phyloP scores from a whole-genome alignment of 2,888 invertebrate genomes.

The Rhamphomyia laevipes region DNA sequence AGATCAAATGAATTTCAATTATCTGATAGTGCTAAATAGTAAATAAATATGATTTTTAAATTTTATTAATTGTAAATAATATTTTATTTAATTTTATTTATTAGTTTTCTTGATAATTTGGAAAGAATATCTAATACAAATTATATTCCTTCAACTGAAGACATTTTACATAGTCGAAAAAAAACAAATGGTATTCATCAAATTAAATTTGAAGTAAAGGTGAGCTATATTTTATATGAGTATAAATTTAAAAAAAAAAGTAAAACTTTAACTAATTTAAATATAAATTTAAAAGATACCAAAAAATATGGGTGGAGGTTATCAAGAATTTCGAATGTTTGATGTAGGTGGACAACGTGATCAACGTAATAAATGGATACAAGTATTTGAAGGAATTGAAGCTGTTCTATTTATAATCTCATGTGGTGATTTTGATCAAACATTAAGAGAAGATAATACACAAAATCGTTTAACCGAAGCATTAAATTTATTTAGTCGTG shows the following conservation, averaged over 20 bases:
- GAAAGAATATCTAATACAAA: constrained; percentile 48
- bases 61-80: neutral
- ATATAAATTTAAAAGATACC: constrained; percentile 39
- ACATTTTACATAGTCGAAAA: constrained; percentile 64
- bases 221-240: constrained; percentile 14
- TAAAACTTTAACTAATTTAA: neutral
- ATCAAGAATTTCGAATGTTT: constrained; percentile 66
- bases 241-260: neutral
- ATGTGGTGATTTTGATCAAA: constrained; percentile 69
- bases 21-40: constrained; percentile 75
- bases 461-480: constrained; percentile 65
- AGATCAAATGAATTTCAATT: constrained; percentile 67
- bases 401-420: constrained; percentile 72
- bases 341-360: constrained; percentile 78
- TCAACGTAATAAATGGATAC: constrained; percentile 74
- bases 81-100: neutral
- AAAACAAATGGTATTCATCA: constrained; percentile 63
- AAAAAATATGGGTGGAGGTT: constrained; percentile 55
- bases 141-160: constrained; percentile 62
- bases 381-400: constrained; percentile 72
- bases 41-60: constrained; percentile 35
- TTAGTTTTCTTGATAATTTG: constrained; percentile 63
- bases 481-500: constrained; percentile 57
- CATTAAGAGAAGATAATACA: constrained; percentile 52
- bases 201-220: constrained; percentile 59